Base-by-base conservation (phyloP, 92 coral and sea anemone species). In the Epizoanthus stellaris region DNA sequence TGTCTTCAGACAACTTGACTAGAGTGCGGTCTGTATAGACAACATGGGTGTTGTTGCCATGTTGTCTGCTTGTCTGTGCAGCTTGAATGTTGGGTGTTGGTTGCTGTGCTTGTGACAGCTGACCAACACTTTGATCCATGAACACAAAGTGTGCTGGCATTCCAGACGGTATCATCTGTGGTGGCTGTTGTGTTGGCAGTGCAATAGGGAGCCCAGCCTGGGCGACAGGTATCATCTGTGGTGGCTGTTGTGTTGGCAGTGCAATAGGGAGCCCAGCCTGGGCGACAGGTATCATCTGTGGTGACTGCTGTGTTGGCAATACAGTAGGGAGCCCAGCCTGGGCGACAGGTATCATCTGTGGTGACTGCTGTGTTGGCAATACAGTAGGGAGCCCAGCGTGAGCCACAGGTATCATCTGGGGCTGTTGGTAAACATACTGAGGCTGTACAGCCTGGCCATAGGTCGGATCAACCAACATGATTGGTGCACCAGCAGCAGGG, bases 321-420 rank as follows among this genome's bases (percentile, higher is more conserved):
- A 73, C 83, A 13, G 45, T 40, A 79, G 83, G 83, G 71, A 79
- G 61, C 71, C 83, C 83, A 62, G 83, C 72, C 60, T 79, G 72
- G 19, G 71, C 71, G 6, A 79, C 49, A 13, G 83, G 83, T 6
- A 79, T 4, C 15, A 77, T 9, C 34, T 77, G 82, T n/a, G 82
- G 20, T 59, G 69, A 70, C 42, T 62, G 53, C 20, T 77, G 82
- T n/a, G 43, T 36, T 40, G 71, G 56, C 23, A 20, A 30, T 77
- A 53, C 71, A 61, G 54, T 40, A 40, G 82, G 71, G n/a, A 39
- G 6, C 61, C 82, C 82, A 42, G 56, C 43, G 57, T 77, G 82
- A 40, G 17, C 45, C 14, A 42, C 3, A 13, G 72, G 72, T 8
- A 67, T n/a, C 39, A 34, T 34, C 14, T 68, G 73, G 1, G 82